Evolutionary conservation across 2,888 invertebrate genomes (phyloP).

Genomic region (Spodoptera picta): DNA sequence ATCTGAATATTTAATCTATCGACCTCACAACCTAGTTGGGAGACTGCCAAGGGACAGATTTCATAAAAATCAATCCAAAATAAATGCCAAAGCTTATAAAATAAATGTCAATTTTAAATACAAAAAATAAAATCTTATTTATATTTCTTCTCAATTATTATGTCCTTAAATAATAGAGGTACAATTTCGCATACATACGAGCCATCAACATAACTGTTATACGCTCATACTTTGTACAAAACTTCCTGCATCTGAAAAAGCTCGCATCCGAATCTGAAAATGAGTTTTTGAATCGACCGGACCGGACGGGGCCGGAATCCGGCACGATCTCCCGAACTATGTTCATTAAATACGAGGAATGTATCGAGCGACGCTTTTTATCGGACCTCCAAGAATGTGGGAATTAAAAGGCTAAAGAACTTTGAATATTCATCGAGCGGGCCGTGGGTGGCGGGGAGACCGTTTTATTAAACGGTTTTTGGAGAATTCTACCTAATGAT

Average conservation of each 20-base stretch:
- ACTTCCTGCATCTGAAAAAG: constrained; percentile 7
- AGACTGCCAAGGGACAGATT: no score
- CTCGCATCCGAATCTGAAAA: constrained; percentile 7
- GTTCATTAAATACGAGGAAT: constrained; percentile 49
- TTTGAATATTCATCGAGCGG: constrained; percentile 24
- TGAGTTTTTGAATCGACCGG: constrained; percentile 28
- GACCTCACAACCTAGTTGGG: no score
- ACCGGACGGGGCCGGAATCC: constrained; percentile 15
- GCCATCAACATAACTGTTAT: neutral
- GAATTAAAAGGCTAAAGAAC: constrained; percentile 23
- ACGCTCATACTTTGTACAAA: no score
- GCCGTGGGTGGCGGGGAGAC: neutral
- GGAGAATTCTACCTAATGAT: no score
- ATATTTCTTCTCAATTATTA: no score
- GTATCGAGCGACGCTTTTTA: constrained; percentile 22
- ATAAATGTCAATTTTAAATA: no score
- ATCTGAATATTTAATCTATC: no score
- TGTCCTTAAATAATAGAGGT: no score
- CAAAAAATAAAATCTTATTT: no score
- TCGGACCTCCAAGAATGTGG: constrained; percentile 23
- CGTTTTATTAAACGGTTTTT: neutral
- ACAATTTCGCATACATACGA: neutral
- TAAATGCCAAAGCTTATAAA: no score
- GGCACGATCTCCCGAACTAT: constrained; percentile 33
- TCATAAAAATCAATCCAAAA: no score